phyloP scores from a whole-genome alignment of 2,888 invertebrate species.

The Lydus trimaculatus region DNA sequence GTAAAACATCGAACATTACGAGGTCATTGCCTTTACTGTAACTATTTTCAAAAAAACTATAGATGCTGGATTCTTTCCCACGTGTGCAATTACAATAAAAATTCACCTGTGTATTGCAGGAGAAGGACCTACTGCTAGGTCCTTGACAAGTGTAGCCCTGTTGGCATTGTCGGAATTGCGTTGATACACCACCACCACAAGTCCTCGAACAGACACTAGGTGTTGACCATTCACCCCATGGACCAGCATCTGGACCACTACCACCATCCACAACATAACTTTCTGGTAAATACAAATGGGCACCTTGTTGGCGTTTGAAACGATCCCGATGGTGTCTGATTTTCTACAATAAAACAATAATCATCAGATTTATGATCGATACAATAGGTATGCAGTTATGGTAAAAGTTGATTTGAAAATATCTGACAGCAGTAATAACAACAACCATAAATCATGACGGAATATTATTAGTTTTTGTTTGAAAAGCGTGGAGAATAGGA shows the following conservation, averaged over 20 bases:
- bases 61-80: too few species aligned
- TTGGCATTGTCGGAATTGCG: conserved; percentile 80
- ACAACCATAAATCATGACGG: not conserved
- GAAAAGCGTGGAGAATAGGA: not conserved
- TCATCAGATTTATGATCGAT: not conserved
- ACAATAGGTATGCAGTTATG: not conserved
- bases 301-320: conserved; percentile 81
- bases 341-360: conserved; percentile 47
- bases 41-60: not conserved
- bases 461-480: not conserved
- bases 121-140: conserved; percentile 83
- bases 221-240: conserved; percentile 86
- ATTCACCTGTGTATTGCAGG: conserved; percentile 86
- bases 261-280: conserved; percentile 76
- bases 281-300: conserved; percentile 74
- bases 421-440: not conserved
- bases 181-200: conserved; percentile 93
- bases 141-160: conserved; percentile 75
- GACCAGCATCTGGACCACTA: conserved; percentile 67
- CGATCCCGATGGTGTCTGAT: conserved; percentile 73
- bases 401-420: not conserved
- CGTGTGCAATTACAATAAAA: not conserved
- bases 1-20: not conserved
- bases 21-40: not conserved
- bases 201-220: conserved; percentile 86